These are phyloP conservation scores for Danionella cerebrum DNA, from an alignment of 2,113 vertebrate species.

Conservation along the genomic window DNA sequence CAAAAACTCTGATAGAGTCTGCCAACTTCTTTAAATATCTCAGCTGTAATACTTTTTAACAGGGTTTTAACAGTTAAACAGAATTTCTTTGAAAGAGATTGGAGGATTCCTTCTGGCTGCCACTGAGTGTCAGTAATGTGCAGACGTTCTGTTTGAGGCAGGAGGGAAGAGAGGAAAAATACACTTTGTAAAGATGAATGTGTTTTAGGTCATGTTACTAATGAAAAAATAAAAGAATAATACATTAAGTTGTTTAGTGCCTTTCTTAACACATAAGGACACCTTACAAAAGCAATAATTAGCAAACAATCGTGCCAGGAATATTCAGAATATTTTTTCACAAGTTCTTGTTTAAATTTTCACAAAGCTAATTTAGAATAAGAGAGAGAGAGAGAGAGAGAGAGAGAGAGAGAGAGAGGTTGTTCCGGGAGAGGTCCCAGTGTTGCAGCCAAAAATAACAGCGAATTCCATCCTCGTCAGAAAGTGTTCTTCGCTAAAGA, in stretches of 20 bases:
- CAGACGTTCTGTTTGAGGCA: neutral
- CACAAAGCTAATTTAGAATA: no score
- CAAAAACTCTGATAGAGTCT: neutral
- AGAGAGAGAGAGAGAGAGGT: constrained; percentile 47
- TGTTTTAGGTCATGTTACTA: constrained; percentile 54
- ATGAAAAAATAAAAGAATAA: no score
- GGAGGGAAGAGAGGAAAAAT: neutral
- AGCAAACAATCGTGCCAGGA: no score
- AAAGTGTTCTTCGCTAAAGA: constrained; percentile 41
- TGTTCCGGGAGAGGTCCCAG: constrained; percentile 42
- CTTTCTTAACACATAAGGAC: no score
- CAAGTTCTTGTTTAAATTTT: no score
- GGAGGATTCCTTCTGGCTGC: constrained; percentile 8
- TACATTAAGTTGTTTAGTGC: no score
- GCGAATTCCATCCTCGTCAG: constrained; percentile 29
- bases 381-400: constrained; percentile 49
- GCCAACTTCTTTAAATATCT: no score
- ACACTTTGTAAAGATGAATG: constrained; percentile 34
- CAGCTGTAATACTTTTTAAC: neutral
- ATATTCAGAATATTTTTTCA: no score
- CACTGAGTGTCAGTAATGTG: constrained; percentile 41
- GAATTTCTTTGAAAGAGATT: constrained; percentile 14
- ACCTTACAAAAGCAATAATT: no score
- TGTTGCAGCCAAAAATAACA: constrained; percentile 58
- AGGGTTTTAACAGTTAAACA: no score